phyloP scores from a whole-genome alignment of 2,797 vertebrate species.

The Neoniphon sammara region DNA sequence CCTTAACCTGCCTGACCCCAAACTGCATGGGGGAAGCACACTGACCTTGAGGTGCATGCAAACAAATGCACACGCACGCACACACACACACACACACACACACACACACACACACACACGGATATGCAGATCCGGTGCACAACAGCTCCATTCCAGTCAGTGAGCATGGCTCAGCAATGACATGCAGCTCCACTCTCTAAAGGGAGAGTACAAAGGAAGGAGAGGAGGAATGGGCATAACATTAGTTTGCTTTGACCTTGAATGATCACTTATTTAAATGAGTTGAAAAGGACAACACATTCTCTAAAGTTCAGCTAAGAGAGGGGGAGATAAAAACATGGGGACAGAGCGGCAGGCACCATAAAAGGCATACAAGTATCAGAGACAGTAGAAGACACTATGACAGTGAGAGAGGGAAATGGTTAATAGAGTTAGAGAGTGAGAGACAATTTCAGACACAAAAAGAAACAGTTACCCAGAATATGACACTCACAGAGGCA shows the following conservation, averaged over 20 bases:
- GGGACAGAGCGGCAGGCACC: slow-evolving; percentile 7
- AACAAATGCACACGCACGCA: background rate
- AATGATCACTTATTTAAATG: background rate
- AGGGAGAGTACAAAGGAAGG: slow-evolving; percentile 9
- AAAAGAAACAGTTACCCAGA: background rate
- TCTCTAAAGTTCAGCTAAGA: background rate
- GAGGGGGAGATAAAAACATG: background rate
- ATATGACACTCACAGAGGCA: background rate
- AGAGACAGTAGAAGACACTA: background rate
- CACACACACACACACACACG: slow-evolving; percentile 6
- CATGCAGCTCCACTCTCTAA: slow-evolving; percentile 16
- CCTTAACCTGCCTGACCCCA: slow-evolving; percentile 23
- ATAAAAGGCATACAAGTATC: background rate
- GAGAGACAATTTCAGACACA: background rate
- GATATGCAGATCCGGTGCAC: slow-evolving; percentile 17
- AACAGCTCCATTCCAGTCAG: slow-evolving; percentile 39
- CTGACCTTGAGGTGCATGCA: slow-evolving; percentile 40
- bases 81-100: background rate
- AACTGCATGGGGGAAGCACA: slow-evolving; percentile 1
- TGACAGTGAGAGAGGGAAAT: no score
- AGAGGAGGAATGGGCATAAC: slow-evolving; percentile 12
- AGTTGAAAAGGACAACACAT: slow-evolving; percentile 2
- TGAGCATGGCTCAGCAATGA: slow-evolving; percentile 36
- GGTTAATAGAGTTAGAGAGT: no score
- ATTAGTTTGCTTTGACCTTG: slow-evolving; percentile 41